Conservation (phyloP, 2,113 vertebrate species). For the Heterochromis multidens region DNA sequence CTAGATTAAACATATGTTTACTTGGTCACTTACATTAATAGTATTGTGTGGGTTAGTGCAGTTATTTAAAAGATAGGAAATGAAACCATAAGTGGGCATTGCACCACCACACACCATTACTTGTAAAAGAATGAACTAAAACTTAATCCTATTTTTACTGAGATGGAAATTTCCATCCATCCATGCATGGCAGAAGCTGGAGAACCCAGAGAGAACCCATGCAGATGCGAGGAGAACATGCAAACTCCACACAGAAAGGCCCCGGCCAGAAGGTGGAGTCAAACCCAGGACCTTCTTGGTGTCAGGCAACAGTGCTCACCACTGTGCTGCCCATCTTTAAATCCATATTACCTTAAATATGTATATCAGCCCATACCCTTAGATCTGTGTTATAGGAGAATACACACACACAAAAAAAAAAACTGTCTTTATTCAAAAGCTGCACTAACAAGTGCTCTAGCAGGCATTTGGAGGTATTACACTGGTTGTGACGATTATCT, state of each 20-base stretch:
- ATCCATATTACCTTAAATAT: background rate
- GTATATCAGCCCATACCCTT: background rate
- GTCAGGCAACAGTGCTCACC: background rate
- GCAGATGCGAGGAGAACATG: background rate
- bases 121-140: background rate
- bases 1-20: background rate
- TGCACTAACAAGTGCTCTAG: background rate
- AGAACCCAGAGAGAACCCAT: background rate
- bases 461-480: constrained; percentile 41
- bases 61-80: background rate
- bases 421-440: background rate
- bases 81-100: background rate
- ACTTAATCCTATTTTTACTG: background rate
- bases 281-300: background rate
- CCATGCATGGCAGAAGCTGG: too few relatives aligned
- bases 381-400: background rate
- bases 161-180: too few relatives aligned
- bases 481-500: background rate
- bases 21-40: background rate
- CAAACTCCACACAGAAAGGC: background rate
- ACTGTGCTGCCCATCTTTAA: background rate
- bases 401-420: background rate
- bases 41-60: background rate
- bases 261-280: background rate
- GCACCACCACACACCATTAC: background rate